Base-by-base conservation (phyloP, 2,888 invertebrate species). In the Diabrotica balteata region DNA sequence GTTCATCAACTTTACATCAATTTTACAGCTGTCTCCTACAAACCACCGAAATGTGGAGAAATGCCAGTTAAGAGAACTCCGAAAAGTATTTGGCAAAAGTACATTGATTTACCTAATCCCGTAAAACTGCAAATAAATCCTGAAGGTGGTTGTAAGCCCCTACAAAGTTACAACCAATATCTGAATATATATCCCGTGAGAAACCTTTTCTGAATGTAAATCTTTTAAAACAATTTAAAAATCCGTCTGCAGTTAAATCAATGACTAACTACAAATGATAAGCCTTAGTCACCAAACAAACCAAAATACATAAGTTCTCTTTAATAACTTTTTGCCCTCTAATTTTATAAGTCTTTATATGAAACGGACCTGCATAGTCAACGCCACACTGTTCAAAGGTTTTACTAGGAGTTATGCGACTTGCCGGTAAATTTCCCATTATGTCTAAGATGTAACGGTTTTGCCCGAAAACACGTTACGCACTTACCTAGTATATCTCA, bases 391-490 rank as follows among this genome's bases (percentile, higher is more conserved):
- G 2, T 46, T 46, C 46, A 46, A 46, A 46, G 2, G 46, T 1
- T 46, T 46, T 46, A 46, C 46, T 46, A 46, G 46, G 46, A 46
- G 2, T 46, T 46, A 46, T 46, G 9, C 46, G 46, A 9, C 9
- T 9, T 46, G 46, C 7, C 46, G 46, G 46, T 46, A 46, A 46
- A 9, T 46, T 46, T 32, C 50, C 47, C 59, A 59, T 59, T 11
- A 65, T 53, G 49, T 44, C 53, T 53, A 43, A 42, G 10, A 42
- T 46, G 47, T 51, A 43, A 7, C 43, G 63, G 63, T 10, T 50
- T 55, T 8, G n/a, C 50, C 57, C 63, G 47, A 61, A 64, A 68
- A 61, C 59, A 51, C 17, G 62, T 42, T 44, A 67, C 54, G 10
- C 68, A 64, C n/a, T n/a, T 59, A 11, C 64, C 8, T 54, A 52